These are phyloP conservation scores for Corapipo altera DNA, from an alignment of 2,113 vertebrate species.

Conservation along the genomic window DNA sequence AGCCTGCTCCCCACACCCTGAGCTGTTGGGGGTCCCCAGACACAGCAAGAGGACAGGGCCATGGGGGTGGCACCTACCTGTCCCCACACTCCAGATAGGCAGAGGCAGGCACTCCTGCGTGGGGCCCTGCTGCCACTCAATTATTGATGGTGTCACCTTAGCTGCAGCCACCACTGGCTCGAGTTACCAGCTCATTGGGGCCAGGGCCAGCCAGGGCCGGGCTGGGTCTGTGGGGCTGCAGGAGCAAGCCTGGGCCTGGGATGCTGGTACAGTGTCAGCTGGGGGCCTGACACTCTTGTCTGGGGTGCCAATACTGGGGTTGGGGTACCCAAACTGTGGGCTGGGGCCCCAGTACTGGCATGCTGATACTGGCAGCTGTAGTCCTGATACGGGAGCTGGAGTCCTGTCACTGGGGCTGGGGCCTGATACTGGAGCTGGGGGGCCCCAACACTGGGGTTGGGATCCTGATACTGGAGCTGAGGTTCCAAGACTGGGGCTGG, in stretches of 20 bases:
- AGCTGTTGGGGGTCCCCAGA: not conserved
- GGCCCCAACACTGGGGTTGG: not conserved
- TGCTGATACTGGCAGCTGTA: not conserved
- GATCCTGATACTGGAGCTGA: not conserved
- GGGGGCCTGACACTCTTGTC: too few relatives aligned
- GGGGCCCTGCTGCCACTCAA: not conserved
- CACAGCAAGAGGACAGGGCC: fast-evolving
- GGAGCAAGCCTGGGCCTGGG: not conserved
- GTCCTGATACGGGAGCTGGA: not conserved
- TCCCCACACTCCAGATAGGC: not conserved
- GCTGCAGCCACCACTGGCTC: not conserved
- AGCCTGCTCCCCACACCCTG: not conserved
- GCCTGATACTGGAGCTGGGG: not conserved
- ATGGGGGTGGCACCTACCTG: not conserved
- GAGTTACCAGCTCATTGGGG: not conserved
- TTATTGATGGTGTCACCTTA: not conserved
- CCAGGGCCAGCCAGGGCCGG: not conserved
- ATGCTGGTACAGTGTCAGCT: not conserved
- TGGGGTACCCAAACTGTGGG: not conserved
- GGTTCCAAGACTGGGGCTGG: not conserved
- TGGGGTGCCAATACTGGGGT: not conserved
- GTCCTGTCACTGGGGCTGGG: not conserved
- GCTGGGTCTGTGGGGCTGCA: not conserved
- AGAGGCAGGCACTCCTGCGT: not conserved
- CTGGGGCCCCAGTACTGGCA: not conserved